phyloP scores from a whole-genome alignment of 2,888 invertebrate genomes.

The Leucozona laternaria region DNA sequence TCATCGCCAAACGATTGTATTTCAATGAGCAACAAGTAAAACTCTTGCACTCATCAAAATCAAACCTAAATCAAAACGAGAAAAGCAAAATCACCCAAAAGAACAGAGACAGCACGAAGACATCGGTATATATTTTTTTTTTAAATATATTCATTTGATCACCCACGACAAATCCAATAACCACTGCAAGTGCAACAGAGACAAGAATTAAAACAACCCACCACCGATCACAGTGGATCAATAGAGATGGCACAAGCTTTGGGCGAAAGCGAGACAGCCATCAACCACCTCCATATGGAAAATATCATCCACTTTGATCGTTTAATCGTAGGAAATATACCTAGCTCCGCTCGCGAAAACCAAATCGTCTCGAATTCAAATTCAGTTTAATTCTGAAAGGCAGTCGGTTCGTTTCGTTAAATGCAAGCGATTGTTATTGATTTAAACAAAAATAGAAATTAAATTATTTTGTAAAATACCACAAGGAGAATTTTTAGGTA shows the following conservation, averaged over 20 bases:
- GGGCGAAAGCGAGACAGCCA: conserved; percentile 41
- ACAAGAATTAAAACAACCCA: conserved; percentile 1
- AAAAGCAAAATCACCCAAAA: conserved; percentile 19
- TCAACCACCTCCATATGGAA: conserved; percentile 34
- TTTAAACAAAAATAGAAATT: conserved; percentile 54
- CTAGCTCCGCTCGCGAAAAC: conserved; percentile 21
- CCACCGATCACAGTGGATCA: neutral
- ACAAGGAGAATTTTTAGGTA: conserved; percentile 5
- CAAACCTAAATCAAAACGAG: conserved; percentile 35
- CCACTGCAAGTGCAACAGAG: conserved; percentile 36
- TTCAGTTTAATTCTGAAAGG: conserved; percentile 70
- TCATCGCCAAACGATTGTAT: conserved; percentile 55
- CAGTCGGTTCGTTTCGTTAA: conserved; percentile 68
- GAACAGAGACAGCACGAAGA: conserved; percentile 21
- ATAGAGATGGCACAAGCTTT: conserved; percentile 12
- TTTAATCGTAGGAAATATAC: conserved; percentile 27
- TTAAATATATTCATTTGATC: conserved; percentile 45
- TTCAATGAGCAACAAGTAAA: conserved; percentile 70
- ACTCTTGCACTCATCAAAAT: neutral
- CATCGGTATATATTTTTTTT: neutral
- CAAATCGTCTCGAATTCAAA: conserved; percentile 45
- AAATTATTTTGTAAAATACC: conserved; percentile 21
- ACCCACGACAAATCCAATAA: conserved; percentile 59
- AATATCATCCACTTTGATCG: conserved; percentile 25
- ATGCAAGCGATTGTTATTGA: conserved; percentile 64